Percentiles rank a stretch among this genome's conserved stretches.
Evolutionary conservation across 2,888 invertebrate species (phyloP).

Genomic region (Pandemis cinnamomeana): DNA sequence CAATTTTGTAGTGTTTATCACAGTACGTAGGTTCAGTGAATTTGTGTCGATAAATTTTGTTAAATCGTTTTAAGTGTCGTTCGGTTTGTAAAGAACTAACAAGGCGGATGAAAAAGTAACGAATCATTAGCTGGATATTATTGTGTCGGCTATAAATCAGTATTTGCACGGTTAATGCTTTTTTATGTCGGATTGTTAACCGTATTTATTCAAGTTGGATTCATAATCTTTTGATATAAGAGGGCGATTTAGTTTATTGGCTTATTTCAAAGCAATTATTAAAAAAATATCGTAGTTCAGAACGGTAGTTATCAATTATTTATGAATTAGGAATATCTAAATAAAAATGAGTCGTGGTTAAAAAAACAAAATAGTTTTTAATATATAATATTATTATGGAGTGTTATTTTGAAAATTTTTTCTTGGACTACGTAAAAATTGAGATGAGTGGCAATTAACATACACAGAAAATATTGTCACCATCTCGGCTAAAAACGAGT

Average conservation of each 20-base stretch:
- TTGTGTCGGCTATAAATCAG: conserved; percentile 36
- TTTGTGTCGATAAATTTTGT: conserved; percentile 64
- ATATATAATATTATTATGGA: too few species aligned
- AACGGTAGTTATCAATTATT: background rate
- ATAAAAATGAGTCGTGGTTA: background rate
- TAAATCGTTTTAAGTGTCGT: conserved; percentile 59
- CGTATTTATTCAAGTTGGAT: conserved; percentile 35
- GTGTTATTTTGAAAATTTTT: too few species aligned
- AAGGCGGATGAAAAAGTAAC: conserved; percentile 50
- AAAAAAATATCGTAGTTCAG: background rate
- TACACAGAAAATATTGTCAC: too few species aligned
- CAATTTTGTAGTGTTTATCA: conserved; percentile 5
- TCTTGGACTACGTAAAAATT: too few species aligned
- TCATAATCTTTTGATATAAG: conserved; percentile 31
- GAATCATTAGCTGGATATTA: conserved; percentile 55
- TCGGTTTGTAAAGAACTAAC: conserved; percentile 57
- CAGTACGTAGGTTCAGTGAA: conserved; percentile 46
- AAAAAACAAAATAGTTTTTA: background rate
- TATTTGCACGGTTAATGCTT: conserved; percentile 22
- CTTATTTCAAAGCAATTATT: conserved; percentile 8
- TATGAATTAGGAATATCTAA: too few species aligned
- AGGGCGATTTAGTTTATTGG: conserved; percentile 28
- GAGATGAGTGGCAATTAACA: too few species aligned
- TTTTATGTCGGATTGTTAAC: conserved; percentile 21
- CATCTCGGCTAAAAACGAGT: too few species aligned